phyloP scores from a whole-genome alignment of 2,113 vertebrate species.

The Muscicapa adusta region DNA sequence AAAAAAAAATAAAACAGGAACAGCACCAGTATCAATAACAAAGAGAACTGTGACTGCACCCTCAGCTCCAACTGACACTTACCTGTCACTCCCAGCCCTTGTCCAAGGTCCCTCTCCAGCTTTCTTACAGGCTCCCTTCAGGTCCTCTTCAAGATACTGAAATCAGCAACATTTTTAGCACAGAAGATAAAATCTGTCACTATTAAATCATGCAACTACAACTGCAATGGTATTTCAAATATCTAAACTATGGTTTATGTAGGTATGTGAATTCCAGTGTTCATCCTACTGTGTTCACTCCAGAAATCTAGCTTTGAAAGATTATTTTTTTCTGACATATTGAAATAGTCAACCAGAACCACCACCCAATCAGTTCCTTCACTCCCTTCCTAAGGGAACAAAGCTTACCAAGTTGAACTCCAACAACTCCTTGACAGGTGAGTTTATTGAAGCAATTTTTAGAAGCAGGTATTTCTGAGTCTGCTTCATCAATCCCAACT shows the following conservation, averaged over 20 bases:
- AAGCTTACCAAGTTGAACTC: not conserved
- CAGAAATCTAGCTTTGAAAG: not conserved
- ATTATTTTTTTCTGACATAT: not conserved
- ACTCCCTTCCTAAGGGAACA: not conserved
- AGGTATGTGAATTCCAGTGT: not conserved
- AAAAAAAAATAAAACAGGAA: not conserved
- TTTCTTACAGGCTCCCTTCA: not conserved
- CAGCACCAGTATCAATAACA: not conserved
- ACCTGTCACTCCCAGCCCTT: not conserved
- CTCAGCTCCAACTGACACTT: not conserved
- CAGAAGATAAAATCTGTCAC: not conserved
- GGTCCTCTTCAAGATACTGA: not conserved
- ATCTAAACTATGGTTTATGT: not conserved
- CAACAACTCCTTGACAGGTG: not conserved
- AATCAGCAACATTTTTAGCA: not conserved
- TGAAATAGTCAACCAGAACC: not conserved
- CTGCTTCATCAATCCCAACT: not conserved
- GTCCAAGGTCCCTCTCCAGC: rapidly evolving
- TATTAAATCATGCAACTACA: not conserved
- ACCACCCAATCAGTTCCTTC: rapidly evolving
- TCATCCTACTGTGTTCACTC: not conserved
- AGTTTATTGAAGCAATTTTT: constrained; percentile 36
- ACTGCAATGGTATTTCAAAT: not conserved
- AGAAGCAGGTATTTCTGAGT: constrained; percentile 2
- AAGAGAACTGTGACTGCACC: not conserved